A percentile compares a stretch with the other conserved stretches of the same genome.
Evolutionary conservation across 2,888 invertebrate species (phyloP).

Genomic region (Nomada fabriciana): DNA sequence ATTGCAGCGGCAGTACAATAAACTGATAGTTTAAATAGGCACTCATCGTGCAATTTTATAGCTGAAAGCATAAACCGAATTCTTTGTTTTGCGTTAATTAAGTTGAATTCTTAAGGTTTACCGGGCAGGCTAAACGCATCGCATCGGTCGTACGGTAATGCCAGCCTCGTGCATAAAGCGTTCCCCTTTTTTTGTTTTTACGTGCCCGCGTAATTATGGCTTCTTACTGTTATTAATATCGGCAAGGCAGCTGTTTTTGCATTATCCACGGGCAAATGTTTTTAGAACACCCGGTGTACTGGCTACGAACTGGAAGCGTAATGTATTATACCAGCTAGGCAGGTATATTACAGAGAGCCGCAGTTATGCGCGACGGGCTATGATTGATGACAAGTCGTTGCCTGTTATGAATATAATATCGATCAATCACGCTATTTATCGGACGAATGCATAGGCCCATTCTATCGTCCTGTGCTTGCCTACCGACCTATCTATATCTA

Average conservation of each 20-base stretch:
- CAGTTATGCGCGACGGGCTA: constrained; percentile 74
- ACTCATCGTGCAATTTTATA: not conserved
- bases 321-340: constrained; percentile 77
- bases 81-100: not conserved
- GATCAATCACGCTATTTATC: constrained; percentile 83
- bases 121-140: no score
- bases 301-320: constrained; percentile 74
- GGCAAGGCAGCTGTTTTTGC: constrained; percentile 18
- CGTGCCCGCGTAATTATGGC: constrained; percentile 2
- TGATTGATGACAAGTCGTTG: constrained; percentile 83
- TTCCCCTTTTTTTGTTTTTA: constrained; percentile 1
- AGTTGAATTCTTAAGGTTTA: not conserved
- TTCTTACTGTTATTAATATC: constrained; percentile 13
- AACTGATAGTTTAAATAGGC: not conserved
- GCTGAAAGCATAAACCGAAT: no score
- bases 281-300: constrained; percentile 75
- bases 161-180: not conserved
- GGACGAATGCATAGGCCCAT: constrained; percentile 81
- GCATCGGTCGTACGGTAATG: not conserved
- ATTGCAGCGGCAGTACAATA: not conserved
- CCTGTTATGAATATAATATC: constrained; percentile 84
- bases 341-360: constrained; percentile 78
- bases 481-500: constrained; percentile 71
- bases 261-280: constrained; percentile 59
- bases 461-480: constrained; percentile 78